Base-by-base conservation (phyloP, 1,140 invertebrate species). In the Eriosoma lanigerum region DNA sequence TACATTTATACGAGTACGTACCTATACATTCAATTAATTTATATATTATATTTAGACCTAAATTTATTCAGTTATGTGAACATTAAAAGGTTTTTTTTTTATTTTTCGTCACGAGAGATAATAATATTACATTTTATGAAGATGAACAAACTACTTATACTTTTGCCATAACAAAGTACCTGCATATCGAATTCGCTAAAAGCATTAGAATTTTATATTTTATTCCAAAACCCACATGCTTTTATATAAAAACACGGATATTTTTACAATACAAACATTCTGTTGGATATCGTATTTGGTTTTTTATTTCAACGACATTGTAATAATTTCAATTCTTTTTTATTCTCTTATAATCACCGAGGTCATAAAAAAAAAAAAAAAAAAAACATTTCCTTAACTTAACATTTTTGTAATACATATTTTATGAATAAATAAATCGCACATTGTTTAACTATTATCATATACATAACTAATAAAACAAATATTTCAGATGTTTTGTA, bases 151-250 rank as follows among this genome's bases (percentile, higher is more conserved):
- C 38, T 8, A 21, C n/a, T 68, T 3, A 44, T 38, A 66, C n/a
- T 21, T 66, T 66, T 66, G 21, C 19, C 32, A 19, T 1, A 6
- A 68, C 19, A 24, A 46, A 68, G 24, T 46, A n/a, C 64, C n/a
- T 46, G 24, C 38, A 24, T 68, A 68, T 68, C n/a, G 44, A 24
- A 68, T 46, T 68, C 38, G 19, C 64, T 48, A 46, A 68, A 68
- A 68, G 38, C 38, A 24, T 24, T 68, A 17, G 3, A 68, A 4
- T 38, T 38, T 38, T 8, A 38, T 38, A 4, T 8, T 68, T 68
- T 46, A n/a, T 48, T 17, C 12, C 1, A 21, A 68, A 68, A n/a
- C 38, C 32, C 4, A 13, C 64, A 24, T 24, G 8, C 8, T 38
- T 4, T 38, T 38, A 46, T 24, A 44, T 4, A n/a, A 68, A 2